Conservation (phyloP, 2,113 vertebrate genomes). For the Callithrix jacchus region DNA sequence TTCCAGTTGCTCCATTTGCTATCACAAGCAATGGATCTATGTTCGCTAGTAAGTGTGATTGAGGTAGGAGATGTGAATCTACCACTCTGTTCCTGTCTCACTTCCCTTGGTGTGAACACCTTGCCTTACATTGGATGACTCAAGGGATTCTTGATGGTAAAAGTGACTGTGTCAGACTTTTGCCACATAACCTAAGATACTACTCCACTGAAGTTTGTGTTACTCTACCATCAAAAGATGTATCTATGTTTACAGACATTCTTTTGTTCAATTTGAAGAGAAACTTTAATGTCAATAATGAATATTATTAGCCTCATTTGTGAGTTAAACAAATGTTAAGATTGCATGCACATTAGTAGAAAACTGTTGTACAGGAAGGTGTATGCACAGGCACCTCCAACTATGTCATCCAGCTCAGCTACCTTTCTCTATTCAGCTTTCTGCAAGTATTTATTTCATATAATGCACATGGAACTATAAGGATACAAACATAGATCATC, state of each 20-base stretch:
- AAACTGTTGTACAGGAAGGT: neutral
- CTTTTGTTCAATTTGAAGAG: constrained; percentile 5
- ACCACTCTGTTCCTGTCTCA: neutral
- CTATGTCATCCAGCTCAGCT: neutral
- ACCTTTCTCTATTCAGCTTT: neutral
- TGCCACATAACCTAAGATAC: neutral
- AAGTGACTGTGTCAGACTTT: neutral
- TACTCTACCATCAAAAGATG: neutral
- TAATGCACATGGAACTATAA: neutral
- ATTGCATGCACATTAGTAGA: neutral
- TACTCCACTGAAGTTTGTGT: neutral
- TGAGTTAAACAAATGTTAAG: neutral
- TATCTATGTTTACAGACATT: neutral
- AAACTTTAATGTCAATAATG: neutral
- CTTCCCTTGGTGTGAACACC: neutral
- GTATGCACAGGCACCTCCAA: neutral
- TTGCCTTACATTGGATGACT: neutral
- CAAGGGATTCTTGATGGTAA: neutral
- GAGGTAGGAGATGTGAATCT: neutral
- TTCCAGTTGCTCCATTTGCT: neutral
- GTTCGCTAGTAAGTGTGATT: neutral
- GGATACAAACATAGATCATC: neutral
- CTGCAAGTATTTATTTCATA: neutral
- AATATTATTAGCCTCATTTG: constrained; percentile 40
- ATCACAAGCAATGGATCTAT: neutral